Base-by-base conservation (phyloP, 2,797 vertebrate genomes). In the Muraenolepis orangiensis region DNA sequence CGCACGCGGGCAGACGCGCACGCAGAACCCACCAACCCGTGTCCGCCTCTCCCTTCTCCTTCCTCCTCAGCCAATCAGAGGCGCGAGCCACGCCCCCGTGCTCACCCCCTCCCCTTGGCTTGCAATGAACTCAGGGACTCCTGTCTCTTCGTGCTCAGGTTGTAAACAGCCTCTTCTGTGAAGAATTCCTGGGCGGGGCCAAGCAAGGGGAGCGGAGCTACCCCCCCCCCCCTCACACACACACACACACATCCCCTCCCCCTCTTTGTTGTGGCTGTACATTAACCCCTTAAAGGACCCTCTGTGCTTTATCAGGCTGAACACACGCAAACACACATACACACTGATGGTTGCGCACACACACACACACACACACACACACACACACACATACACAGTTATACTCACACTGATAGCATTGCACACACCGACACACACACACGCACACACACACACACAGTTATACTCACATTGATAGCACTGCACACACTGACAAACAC, bases 141-240 rank as follows among this genome's bases (percentile, higher is more conserved):
- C 71, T 61, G 26, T 32, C 28, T 31, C 28, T 81, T 34, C 75
- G 81, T 76, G 32, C 70, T n/a, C 77, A 83, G 82, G 79, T 85
- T 89, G 88, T 89, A 90, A 88, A 86, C 88, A 84, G 86, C 84
- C 82, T 86, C 89, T 88, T 81, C 86, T 85, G 79, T 88, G 80
- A 89, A 91, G 88, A 87, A 86, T 88, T 87, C 80, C 74, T 77
- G 86, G 90, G 92, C 81, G 91, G 90, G 86, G 87, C 82, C 72
- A 86, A 36, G 7, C 26, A 6, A 38, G 81, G 80, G 57, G 73
- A 80, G 74, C 40, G 32, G 79, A 71, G 70, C 66, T 31, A 69
- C 26, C n/a, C 78, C 66, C 72, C 13, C 20, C 4, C 28, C n/a
- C 71, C 75, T 16, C 30, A 29, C 36, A 42, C 69, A 42, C 69